Percentiles rank a stretch among this genome's conserved stretches.
Evolutionary conservation across 2,888 invertebrate species (phyloP).

Genomic region (Dasysyrphus tricinctus): DNA sequence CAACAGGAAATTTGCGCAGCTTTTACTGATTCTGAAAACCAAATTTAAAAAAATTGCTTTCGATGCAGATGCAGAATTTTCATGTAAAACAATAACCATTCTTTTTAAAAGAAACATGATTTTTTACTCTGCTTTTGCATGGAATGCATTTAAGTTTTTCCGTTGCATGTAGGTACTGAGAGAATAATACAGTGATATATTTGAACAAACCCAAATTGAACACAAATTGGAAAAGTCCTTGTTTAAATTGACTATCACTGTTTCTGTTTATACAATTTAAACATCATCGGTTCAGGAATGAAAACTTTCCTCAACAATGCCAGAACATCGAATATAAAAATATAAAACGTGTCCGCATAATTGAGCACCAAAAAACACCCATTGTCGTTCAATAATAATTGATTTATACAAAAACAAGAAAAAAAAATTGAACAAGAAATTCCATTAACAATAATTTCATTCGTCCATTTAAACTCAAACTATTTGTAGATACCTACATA

Average conservation of each 20-base stretch:
- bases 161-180: too few species aligned
- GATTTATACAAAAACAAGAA: conserved; percentile 48
- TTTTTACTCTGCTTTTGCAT: too few species aligned
- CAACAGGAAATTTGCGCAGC: too few species aligned
- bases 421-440: conserved; percentile 51
- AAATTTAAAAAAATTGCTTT: too few species aligned
- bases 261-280: conserved; percentile 39
- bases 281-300: conserved; percentile 40
- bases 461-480: background rate
- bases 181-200: background rate
- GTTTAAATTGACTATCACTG: conserved; percentile 12
- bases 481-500: background rate
- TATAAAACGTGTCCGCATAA: conserved; percentile 52
- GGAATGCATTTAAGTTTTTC: too few species aligned
- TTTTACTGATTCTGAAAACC: too few species aligned
- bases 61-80: too few species aligned
- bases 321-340: conserved; percentile 7
- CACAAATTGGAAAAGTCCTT: background rate
- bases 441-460: conserved; percentile 57
- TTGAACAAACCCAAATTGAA: background rate
- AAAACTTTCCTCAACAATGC: conserved; percentile 28
- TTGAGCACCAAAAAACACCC: conserved; percentile 54
- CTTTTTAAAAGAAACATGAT: too few species aligned
- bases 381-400: conserved; percentile 39
- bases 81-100: too few species aligned